Evolutionary conservation across 2,113 vertebrate species (phyloP).

Genomic region (Cathartes aura): DNA sequence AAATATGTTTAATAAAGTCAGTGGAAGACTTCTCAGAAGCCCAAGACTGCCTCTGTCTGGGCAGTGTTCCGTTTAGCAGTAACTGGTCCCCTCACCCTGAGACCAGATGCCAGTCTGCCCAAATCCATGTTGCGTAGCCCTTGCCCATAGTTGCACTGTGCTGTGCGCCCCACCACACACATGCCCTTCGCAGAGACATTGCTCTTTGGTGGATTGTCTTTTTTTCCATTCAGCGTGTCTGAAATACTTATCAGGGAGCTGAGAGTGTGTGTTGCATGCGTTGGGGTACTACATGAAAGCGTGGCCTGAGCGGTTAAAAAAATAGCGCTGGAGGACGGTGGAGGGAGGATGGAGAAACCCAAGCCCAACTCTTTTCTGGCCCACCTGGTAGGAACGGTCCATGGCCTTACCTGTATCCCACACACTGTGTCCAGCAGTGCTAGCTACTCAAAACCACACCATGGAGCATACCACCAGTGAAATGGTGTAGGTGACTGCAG

Average conservation of each 20-base stretch:
- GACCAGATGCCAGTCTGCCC: background rate
- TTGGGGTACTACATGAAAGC: background rate
- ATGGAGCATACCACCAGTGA: rapidly evolving
- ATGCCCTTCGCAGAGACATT: background rate
- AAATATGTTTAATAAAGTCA: background rate
- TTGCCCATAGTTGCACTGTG: rapidly evolving
- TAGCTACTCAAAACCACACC: background rate
- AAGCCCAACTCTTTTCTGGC: background rate
- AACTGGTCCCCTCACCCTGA: background rate
- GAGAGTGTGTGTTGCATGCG: rapidly evolving
- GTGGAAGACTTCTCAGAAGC: background rate
- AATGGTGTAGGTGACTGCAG: background rate
- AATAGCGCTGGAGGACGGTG: background rate
- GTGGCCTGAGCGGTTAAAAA: background rate
- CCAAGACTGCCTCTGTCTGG: background rate
- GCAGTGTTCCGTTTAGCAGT: background rate
- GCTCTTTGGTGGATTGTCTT: background rate
- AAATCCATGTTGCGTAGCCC: background rate
- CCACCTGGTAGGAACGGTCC: background rate
- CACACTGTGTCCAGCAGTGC: background rate
- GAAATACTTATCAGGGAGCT: background rate
- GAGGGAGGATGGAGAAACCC: background rate
- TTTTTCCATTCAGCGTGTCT: rapidly evolving
- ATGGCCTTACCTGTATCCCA: background rate
- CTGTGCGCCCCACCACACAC: background rate